A percentile compares a stretch with the other conserved stretches of the same genome.
Evolutionary conservation across 1,140 invertebrate genomes (phyloP).

Genomic region (Magallana angulata): DNA sequence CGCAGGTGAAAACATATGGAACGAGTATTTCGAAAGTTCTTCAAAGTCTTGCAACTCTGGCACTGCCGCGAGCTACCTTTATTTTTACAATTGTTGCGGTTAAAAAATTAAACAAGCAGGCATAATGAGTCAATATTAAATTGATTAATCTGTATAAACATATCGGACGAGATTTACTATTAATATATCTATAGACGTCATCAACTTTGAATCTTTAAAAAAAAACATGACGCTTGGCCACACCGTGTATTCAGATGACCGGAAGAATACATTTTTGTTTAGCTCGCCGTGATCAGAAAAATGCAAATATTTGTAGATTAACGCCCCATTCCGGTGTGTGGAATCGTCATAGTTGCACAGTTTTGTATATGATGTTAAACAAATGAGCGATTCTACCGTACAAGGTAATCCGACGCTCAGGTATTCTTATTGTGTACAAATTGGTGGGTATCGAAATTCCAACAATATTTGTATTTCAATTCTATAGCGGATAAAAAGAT

Average conservation of each 20-base stretch:
- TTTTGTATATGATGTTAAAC: slow-evolving; percentile 10
- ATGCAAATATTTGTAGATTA: background rate
- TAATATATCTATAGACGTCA: background rate
- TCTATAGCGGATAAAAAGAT: background rate
- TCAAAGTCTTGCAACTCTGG: too few species aligned
- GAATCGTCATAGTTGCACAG: slow-evolving; percentile 12
- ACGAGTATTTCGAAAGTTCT: too few species aligned
- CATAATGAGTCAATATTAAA: background rate
- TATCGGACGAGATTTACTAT: background rate
- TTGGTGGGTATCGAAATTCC: slow-evolving; percentile 16
- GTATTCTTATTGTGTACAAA: slow-evolving; percentile 36
- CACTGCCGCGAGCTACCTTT: too few species aligned
- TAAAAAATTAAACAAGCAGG: background rate
- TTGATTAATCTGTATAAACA: background rate
- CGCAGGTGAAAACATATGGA: too few species aligned
- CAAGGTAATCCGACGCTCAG: slow-evolving; percentile 14
- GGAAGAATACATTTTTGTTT: background rate
- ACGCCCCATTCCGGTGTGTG: background rate
- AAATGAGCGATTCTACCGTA: background rate
- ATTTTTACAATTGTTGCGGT: too few species aligned
- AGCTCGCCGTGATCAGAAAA: background rate
- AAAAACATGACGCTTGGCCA: background rate
- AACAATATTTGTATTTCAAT: slow-evolving; percentile 27
- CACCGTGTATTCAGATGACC: background rate
- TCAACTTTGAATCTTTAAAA: background rate